phyloP scores from a whole-genome alignment of 2,888 invertebrate species.

The Amiota minor region DNA sequence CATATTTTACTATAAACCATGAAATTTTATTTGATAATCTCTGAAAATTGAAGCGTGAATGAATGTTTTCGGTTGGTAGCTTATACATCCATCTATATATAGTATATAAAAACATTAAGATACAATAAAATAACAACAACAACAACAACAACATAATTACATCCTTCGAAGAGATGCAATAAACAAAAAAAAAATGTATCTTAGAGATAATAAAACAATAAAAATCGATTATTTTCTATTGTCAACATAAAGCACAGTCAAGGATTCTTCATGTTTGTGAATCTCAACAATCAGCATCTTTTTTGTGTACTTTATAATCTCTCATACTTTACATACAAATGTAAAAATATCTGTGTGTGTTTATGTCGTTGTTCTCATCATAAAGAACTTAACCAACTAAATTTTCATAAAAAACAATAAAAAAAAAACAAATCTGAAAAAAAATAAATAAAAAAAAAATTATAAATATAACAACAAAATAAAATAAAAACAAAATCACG shows the following conservation, averaged over 20 bases:
- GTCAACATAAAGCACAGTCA: neutral
- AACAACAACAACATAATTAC: conserved; percentile 10
- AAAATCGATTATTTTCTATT: conserved; percentile 16
- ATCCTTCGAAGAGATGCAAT: too few species aligned
- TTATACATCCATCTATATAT: conserved; percentile 18
- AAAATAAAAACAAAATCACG: neutral
- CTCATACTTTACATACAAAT: too few species aligned
- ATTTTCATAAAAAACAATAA: too few species aligned
- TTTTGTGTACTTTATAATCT: too few species aligned
- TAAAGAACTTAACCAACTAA: too few species aligned
- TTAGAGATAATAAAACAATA: neutral
- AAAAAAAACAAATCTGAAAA: too few species aligned
- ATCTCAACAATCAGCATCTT: too few species aligned
- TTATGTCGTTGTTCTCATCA: too few species aligned
- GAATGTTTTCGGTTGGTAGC: conserved; percentile 19
- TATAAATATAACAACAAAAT: neutral
- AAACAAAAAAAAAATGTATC: neutral
- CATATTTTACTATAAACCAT: neutral
- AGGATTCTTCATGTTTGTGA: too few species aligned
- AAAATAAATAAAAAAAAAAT: too few species aligned
- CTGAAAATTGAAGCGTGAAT: neutral
- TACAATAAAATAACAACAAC: conserved; percentile 3
- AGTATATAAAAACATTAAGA: too few species aligned
- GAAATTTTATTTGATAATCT: neutral
- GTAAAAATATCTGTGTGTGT: too few species aligned